These are phyloP conservation scores for Epinephelus coioides DNA, from an alignment of 2,797 vertebrate species.

Conservation along the genomic window DNA sequence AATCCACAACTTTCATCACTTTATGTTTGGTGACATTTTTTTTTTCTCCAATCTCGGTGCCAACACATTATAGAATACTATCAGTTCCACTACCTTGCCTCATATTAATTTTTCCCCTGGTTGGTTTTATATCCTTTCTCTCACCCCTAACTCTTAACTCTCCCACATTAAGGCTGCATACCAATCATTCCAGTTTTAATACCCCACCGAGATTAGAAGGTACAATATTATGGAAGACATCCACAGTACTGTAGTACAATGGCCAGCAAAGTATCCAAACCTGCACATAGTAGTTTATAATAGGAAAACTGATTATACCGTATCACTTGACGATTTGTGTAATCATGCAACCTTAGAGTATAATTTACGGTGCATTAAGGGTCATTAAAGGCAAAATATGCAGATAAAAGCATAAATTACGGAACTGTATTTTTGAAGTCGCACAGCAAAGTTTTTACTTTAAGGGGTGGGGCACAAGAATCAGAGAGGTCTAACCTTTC, in stretches of 20 bases:
- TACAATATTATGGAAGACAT: conserved; percentile 81
- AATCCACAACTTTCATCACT: conserved; percentile 71
- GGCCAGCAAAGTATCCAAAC: conserved; percentile 59
- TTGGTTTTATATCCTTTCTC: conserved; percentile 85
- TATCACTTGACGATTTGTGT: conserved; percentile 16
- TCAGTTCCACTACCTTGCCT: conserved; percentile 87
- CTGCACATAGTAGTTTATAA: conserved; percentile 30
- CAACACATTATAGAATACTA: conserved; percentile 84
- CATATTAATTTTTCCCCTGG: conserved; percentile 87
- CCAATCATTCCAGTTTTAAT: conserved; percentile 84
- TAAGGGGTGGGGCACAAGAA: conserved; percentile 62
- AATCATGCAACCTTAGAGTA: conserved; percentile 17
- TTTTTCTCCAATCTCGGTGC: conserved; percentile 72
- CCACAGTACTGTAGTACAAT: conserved; percentile 58
- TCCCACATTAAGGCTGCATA: conserved; percentile 83
- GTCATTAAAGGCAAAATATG: conserved; percentile 20
- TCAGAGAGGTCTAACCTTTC: conserved; percentile 79
- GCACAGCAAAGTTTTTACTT: conserved; percentile 65
- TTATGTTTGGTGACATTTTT: conserved; percentile 74
- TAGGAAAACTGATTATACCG: conserved; percentile 10
- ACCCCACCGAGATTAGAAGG: conserved; percentile 81
- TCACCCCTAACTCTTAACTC: conserved; percentile 81
- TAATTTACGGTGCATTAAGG: not conserved
- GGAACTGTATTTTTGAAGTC: conserved; percentile 30
- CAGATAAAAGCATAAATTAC: conserved; percentile 28